These are phyloP conservation scores for Catharus bicknelli DNA, from an alignment of 2,113 vertebrate species.

Conservation along the genomic window DNA sequence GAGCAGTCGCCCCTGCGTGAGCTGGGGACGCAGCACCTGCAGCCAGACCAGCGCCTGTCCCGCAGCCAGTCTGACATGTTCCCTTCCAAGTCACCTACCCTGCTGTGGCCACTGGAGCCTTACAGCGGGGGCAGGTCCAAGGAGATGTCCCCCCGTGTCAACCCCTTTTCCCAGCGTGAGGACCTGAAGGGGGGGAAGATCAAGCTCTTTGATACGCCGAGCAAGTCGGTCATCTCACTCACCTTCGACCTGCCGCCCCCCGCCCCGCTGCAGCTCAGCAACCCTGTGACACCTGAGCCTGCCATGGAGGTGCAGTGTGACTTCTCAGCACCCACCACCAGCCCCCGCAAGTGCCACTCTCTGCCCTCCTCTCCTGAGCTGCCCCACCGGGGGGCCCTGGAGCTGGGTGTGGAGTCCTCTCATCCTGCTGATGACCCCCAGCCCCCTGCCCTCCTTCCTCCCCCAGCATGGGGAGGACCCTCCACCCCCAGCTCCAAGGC, in stretches of 20 bases:
- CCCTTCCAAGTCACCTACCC: slow-evolving; percentile 57
- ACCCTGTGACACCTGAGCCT: slow-evolving; percentile 62
- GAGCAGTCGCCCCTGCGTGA: not conserved
- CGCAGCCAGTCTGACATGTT: slow-evolving; percentile 88
- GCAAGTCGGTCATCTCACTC: slow-evolving; percentile 86
- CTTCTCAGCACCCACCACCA: slow-evolving; percentile 29
- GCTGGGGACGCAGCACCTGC: not conserved
- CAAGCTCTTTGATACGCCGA: slow-evolving; percentile 91
- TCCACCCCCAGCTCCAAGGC: not conserved
- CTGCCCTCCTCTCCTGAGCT: slow-evolving; percentile 87
- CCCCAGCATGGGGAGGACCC: not conserved
- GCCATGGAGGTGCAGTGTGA: slow-evolving; percentile 54
- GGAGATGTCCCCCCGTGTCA: slow-evolving; percentile 79
- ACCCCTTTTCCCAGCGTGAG: slow-evolving; percentile 91
- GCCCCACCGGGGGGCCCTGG: slow-evolving; percentile 56
- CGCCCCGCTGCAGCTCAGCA: slow-evolving; percentile 48
- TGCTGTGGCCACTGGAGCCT: not conserved
- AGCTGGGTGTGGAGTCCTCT: not conserved
- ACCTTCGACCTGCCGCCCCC: slow-evolving; percentile 84
- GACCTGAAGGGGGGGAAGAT: slow-evolving; percentile 91
- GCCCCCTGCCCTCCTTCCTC: accelerated
- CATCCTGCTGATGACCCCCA: accelerated
- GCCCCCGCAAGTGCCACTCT: slow-evolving; percentile 81
- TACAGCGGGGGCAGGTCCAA: slow-evolving; percentile 9
- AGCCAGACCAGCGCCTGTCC: slow-evolving; percentile 77